Evolutionary conservation across 2,113 vertebrate genomes (phyloP).

Genomic region (Chaetodon trifascialis): DNA sequence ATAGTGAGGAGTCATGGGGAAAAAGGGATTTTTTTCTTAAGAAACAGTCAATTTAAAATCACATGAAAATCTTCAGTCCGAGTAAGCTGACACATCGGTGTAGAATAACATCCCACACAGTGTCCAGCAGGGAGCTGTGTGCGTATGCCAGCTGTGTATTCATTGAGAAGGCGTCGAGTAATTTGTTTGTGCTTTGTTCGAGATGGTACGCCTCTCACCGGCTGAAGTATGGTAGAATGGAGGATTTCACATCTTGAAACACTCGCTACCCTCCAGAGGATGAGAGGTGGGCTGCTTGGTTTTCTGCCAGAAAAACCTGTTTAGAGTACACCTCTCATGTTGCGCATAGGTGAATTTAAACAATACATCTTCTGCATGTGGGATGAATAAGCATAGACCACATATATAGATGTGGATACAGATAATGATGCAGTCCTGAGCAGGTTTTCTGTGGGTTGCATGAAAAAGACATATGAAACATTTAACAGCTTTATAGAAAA

Average conservation of each 20-base stretch:
- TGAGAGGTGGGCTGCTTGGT: conserved; percentile 10
- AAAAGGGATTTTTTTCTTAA: background rate
- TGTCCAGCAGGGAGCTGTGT: background rate
- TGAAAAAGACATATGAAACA: conserved; percentile 1
- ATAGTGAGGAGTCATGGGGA: background rate
- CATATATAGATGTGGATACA: conserved; percentile 5
- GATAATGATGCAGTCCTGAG: conserved; percentile 1
- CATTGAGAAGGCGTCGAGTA: conserved; percentile 17
- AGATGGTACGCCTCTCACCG: background rate
- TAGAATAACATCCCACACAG: background rate
- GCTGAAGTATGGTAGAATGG: conserved; percentile 15
- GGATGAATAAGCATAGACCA: background rate
- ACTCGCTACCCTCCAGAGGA: conserved; percentile 6
- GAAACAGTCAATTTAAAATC: background rate
- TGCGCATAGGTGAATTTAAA: background rate
- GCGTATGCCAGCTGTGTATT: conserved; percentile 8
- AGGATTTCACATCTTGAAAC: conserved; percentile 27
- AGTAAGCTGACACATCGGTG: background rate
- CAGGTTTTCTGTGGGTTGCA: background rate
- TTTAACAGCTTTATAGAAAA: conserved; percentile 16
- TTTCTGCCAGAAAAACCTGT: conserved; percentile 13
- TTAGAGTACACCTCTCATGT: background rate
- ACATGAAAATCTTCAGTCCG: background rate
- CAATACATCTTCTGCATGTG: background rate
- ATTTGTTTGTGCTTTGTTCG: conserved; percentile 23